Evolutionary conservation across 2,113 vertebrate genomes (phyloP).

Genomic region (Budorcas taxicolor): DNA sequence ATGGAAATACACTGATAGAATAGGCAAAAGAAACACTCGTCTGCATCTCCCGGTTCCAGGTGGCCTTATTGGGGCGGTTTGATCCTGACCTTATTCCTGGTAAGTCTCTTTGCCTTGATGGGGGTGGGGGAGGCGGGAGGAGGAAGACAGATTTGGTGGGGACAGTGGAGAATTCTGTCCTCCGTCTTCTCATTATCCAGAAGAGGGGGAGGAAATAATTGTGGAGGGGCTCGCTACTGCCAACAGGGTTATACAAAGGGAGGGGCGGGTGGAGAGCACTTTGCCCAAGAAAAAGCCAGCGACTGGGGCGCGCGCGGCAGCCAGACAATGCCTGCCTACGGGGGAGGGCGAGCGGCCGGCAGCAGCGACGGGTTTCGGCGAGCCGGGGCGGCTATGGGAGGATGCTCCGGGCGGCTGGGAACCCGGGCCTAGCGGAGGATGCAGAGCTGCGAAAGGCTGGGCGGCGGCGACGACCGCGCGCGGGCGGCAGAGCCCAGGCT

Average conservation of each 20-base stretch:
- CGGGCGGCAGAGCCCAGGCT: neutral
- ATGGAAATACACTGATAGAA: constrained; percentile 83
- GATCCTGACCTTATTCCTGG: constrained; percentile 67
- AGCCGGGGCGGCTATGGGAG: neutral
- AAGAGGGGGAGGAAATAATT: neutral
- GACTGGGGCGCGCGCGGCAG: neutral
- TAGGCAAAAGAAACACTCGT: constrained; percentile 19
- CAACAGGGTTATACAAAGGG: constrained; percentile 56
- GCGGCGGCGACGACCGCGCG: neutral
- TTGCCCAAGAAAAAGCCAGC: neutral
- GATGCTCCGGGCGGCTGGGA: neutral
- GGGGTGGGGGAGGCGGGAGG: constrained; percentile 9
- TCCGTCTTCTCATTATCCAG: neutral
- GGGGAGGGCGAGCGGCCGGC: neutral
- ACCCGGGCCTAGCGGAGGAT: neutral
- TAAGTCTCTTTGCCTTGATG: constrained; percentile 68
- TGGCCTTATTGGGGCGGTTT: constrained; percentile 61
- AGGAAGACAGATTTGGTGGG: neutral
- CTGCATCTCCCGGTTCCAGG: constrained; percentile 44
- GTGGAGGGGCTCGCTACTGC: neutral
- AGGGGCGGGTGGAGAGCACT: constrained; percentile 32
- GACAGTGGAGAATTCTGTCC: neutral
- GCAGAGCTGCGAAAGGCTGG: neutral
- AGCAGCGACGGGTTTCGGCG: neutral
- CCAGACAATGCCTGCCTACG: constrained; percentile 61